Conservation (phyloP, 2,888 invertebrate species). For the Trachelus tabidus region DNA sequence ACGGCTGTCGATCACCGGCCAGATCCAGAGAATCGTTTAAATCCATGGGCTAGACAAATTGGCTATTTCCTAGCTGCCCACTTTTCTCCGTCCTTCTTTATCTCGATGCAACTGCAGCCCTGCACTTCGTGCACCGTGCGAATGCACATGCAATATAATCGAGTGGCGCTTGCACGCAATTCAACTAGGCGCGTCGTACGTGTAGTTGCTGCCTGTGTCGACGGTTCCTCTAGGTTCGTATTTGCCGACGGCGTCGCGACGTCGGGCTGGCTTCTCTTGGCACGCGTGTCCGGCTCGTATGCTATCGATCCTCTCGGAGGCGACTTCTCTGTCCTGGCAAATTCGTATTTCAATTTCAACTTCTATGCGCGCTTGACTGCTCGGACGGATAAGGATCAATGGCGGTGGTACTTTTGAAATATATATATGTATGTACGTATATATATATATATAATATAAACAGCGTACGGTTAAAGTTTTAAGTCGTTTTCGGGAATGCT, state of each 20-base stretch:
- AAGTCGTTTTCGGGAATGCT: neutral
- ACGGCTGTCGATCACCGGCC: neutral
- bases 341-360: neutral
- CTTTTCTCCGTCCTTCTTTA: neutral
- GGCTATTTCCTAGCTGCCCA: conserved; percentile 35
- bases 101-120: neutral
- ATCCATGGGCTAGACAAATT: conserved; percentile 45
- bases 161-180: neutral
- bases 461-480: neutral
- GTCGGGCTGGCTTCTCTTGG: neutral
- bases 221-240: neutral
- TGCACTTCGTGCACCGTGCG: neutral
- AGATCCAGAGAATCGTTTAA: conserved; percentile 10
- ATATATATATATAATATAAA: neutral
- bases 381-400: neutral
- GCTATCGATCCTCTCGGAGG: neutral
- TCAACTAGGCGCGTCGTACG: neutral
- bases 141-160: neutral
- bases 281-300: neutral
- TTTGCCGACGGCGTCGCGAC: neutral
- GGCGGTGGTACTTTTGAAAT: neutral
- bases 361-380: neutral
- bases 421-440: too few species aligned
- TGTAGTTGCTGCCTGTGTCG: too few species aligned
- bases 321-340: neutral